These are phyloP conservation scores for Pitta sordida DNA, from an alignment of 2,113 vertebrate genomes.

Conservation along the genomic window DNA sequence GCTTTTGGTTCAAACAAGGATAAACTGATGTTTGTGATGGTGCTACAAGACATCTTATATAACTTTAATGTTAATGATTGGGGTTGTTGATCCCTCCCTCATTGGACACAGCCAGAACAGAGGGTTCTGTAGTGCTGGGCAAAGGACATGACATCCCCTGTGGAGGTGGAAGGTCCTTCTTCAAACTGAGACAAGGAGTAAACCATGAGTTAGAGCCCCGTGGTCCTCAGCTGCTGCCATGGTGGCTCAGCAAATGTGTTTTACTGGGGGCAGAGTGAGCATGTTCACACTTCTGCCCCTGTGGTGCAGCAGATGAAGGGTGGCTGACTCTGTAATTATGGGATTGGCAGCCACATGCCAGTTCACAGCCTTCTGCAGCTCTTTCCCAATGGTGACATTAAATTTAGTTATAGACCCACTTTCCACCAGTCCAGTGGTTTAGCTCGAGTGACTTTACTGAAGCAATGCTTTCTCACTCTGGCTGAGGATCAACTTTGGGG, in stretches of 20 bases:
- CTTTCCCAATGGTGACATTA: background rate
- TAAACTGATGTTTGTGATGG: background rate
- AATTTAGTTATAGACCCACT: background rate
- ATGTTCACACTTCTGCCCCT: background rate
- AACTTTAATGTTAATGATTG: background rate
- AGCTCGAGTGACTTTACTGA: background rate
- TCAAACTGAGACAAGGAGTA: background rate
- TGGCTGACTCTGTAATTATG: rapidly evolving
- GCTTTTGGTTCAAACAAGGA: background rate
- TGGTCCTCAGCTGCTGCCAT: background rate
- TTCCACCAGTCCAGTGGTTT: background rate
- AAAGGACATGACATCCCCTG: background rate
- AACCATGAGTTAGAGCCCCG: background rate
- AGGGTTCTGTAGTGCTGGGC: background rate
- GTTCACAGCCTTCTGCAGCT: background rate
- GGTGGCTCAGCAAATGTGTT: background rate
- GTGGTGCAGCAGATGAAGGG: background rate
- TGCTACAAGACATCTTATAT: background rate
- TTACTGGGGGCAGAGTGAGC: background rate
- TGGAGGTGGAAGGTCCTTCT: background rate
- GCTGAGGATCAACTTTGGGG: background rate
- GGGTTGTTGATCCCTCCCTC: background rate
- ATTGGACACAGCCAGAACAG: background rate
- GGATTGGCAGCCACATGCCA: background rate
- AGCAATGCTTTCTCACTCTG: background rate